Evolutionary conservation across 2,888 invertebrate genomes (phyloP).

Genomic region (Nipponacmea schrenckii): DNA sequence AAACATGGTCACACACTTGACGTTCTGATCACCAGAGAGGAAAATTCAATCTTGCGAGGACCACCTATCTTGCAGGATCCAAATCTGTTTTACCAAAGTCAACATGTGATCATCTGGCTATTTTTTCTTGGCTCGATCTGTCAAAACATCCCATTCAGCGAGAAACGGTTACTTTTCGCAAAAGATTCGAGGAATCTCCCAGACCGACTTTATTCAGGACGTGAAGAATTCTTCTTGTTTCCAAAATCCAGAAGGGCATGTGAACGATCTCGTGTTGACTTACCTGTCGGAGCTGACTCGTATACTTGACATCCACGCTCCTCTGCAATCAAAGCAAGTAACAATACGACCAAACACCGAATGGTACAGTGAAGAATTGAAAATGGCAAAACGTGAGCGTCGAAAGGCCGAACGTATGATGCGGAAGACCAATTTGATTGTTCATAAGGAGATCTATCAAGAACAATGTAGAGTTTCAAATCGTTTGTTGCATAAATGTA

Average conservation of each 20-base stretch:
- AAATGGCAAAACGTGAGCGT: no score
- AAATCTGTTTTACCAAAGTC: neutral
- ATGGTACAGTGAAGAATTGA: no score
- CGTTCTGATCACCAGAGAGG: conserved; percentile 10
- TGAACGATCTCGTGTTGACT: no score
- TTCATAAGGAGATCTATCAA: no score
- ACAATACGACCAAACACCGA: no score
- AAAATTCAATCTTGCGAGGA: neutral
- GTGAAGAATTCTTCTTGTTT: no score
- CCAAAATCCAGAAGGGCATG: no score
- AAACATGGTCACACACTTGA: conserved; percentile 7
- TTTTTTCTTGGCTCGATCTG: neutral
- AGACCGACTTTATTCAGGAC: neutral
- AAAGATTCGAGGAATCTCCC: neutral
- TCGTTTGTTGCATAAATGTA: no score
- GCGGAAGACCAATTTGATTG: no score
- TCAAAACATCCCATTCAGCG: neutral
- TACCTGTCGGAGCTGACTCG: neutral
- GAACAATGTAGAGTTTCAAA: no score
- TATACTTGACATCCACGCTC: neutral
- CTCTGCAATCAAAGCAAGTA: no score
- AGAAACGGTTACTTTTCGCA: neutral
- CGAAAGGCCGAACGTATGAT: no score
- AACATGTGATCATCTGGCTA: neutral
- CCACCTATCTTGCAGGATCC: neutral